Percentiles rank a stretch among this genome's conserved stretches.
These are phyloP conservation scores for Carcinoscorpius rotundicauda DNA, from an alignment of 1,140 invertebrate species.

Conservation along the genomic window DNA sequence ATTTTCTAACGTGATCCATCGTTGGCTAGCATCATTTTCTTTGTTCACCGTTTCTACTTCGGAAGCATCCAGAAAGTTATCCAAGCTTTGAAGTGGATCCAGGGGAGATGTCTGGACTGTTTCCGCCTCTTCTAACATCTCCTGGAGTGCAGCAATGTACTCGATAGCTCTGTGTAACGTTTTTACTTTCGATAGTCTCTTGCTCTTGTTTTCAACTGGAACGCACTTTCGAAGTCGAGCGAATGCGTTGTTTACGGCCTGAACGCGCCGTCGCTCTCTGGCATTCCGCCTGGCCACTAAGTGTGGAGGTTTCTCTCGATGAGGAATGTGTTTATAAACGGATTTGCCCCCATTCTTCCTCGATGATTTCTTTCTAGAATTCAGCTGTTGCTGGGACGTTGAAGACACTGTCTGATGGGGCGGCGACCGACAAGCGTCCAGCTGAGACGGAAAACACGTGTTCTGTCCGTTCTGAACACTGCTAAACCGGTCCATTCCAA, in stretches of 20 bases:
- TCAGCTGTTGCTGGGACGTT: too few species aligned
- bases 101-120: slow-evolving; percentile 2
- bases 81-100: neutral
- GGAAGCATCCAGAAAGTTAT: slow-evolving; percentile 1
- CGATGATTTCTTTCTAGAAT: too few species aligned
- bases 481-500: too few species aligned
- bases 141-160: slow-evolving; percentile 29
- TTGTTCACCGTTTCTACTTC: slow-evolving; percentile 15
- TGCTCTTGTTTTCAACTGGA: slow-evolving; percentile 32
- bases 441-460: too few species aligned
- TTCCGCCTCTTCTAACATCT: slow-evolving; percentile 25
- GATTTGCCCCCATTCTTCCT: slow-evolving; percentile 12
- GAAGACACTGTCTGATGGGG: too few species aligned
- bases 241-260: slow-evolving; percentile 44
- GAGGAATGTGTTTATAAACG: slow-evolving; percentile 33
- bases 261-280: slow-evolving; percentile 41
- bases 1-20: slow-evolving; percentile 14
- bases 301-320: slow-evolving; percentile 38
- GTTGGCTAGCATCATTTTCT: slow-evolving; percentile 17
- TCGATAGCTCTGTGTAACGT: slow-evolving; percentile 32
- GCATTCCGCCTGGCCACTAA: slow-evolving; percentile 44
- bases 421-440: too few species aligned
- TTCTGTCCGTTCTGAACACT: too few species aligned
- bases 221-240: slow-evolving; percentile 37
- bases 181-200: slow-evolving; percentile 33